Evolutionary conservation across 2,888 invertebrate species (phyloP), one percentile per base, ranked within the genome.

Genomic region (Ophion slaviceki): DNA sequence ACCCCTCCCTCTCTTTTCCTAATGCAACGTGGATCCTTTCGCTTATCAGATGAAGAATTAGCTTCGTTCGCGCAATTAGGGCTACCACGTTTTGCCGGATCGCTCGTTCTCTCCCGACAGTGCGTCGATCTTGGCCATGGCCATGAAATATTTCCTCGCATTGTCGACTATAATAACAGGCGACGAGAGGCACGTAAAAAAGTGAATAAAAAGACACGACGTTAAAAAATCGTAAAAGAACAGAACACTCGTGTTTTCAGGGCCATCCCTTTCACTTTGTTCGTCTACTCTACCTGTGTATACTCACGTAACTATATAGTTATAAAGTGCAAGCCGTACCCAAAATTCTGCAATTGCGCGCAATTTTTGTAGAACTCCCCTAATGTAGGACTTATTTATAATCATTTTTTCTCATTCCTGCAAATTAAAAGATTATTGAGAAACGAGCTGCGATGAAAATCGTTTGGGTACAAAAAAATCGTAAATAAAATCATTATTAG

Each of bases 241-340:
- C 62, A 68, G 82, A 76, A 80, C 76, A 79, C 74, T 72, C 66
- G 71, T 45, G 59, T 64, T 72, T 84, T 83, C 85, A 84, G 71
- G 86, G 84, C 66, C 85, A 76, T 85, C 82, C 85, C 85, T 80
- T 87, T 85, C 87, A 87, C 87, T 87, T 66, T 64, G 61, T 62
- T 70, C 75, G 71, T 4, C 45, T 61, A 28, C 45, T 11, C 28
- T 61, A 59, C 10, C 45, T 36, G 20, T 36, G 24, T 40, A 32
- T 11, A 66, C 40, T 40, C 40, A 40, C 8, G 8, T 40, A 40
- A 40, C 28, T 17, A 57, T 17, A 57, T 40, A 45, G 45, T 45
- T n/a, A 24, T 24, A 20, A 45, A 68, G 45, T 68, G 40, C 68
- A 68, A 45, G 20, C 24, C 68, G 68, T 45, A 5, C 45, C 24